These are phyloP conservation scores for Mantis religiosa DNA, from an alignment of 2,888 invertebrate genomes.

Conservation along the genomic window DNA sequence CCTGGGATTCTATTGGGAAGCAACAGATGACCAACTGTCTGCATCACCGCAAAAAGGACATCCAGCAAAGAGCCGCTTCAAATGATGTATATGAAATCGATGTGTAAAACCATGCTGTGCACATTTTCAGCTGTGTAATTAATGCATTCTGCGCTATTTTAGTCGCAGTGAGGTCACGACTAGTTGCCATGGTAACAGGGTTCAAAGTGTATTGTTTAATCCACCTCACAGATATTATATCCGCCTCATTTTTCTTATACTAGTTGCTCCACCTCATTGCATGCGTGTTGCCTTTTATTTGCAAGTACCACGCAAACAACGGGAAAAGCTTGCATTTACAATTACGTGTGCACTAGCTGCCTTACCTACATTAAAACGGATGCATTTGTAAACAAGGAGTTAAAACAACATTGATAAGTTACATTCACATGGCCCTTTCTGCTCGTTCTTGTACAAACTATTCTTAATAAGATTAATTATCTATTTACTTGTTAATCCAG, in stretches of 20 bases:
- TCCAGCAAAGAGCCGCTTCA: neutral
- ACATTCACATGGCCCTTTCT: too few species aligned
- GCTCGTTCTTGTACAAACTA: too few species aligned
- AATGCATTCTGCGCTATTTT: neutral
- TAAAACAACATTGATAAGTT: too few species aligned
- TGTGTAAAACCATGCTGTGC: neutral
- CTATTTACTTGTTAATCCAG: too few species aligned
- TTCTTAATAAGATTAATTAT: too few species aligned
- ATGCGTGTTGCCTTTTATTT: too few species aligned
- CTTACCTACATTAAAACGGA: too few species aligned
- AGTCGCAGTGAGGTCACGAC: neutral
- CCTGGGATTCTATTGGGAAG: neutral
- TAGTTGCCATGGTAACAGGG: neutral
- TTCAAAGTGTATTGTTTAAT: neutral
- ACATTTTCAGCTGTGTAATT: neutral
- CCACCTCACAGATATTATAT: neutral
- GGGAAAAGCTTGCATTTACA: too few species aligned
- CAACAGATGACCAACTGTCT: neutral
- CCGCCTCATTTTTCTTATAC: neutral
- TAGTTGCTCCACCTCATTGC: too few species aligned
- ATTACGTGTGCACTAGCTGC: too few species aligned
- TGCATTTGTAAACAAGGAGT: too few species aligned
- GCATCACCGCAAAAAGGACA: neutral
- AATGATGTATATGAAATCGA: neutral
- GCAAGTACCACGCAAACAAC: too few species aligned